phyloP scores from a whole-genome alignment of 1,140 invertebrate species.

The Drosophila repleta region DNA sequence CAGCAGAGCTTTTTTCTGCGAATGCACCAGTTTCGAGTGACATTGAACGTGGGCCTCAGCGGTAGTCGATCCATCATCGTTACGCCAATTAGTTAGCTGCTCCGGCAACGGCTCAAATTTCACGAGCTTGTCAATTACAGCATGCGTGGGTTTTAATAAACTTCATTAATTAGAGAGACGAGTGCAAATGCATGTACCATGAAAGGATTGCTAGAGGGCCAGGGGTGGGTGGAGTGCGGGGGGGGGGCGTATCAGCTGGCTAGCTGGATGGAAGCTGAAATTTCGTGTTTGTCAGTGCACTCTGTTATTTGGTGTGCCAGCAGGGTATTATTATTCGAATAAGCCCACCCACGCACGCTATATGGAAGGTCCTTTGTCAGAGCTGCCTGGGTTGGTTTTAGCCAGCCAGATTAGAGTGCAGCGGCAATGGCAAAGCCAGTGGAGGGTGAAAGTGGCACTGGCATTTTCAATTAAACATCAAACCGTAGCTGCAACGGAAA shows the following conservation, averaged over 20 bases:
- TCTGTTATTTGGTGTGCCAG: slow-evolving; percentile 10
- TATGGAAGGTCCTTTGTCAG: not conserved
- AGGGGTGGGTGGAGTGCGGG: not conserved
- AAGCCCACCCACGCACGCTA: not conserved
- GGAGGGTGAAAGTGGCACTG: slow-evolving; percentile 2
- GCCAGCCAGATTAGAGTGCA: slow-evolving; percentile 29
- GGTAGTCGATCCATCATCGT: slow-evolving; percentile 18
- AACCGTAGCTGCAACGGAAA: slow-evolving; percentile 26
- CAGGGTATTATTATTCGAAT: not conserved
- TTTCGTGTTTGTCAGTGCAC: slow-evolving; percentile 41
- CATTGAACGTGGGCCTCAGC: not conserved
- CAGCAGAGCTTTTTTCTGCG: not conserved
- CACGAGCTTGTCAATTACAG: slow-evolving; percentile 5
- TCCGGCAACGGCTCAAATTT: slow-evolving; percentile 38
- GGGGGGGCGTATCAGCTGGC: not conserved
- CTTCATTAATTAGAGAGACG: not conserved
- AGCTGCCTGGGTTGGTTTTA: slow-evolving; percentile 9
- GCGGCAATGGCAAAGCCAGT: slow-evolving; percentile 13
- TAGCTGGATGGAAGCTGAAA: slow-evolving; percentile 43
- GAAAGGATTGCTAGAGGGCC: not conserved
- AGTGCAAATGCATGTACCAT: not conserved
- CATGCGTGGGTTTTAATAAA: slow-evolving; percentile 10
- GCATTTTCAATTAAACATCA: slow-evolving; percentile 27
- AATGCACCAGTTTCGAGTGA: not conserved
- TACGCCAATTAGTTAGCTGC: slow-evolving; percentile 59